These are phyloP conservation scores for Labeo rohita DNA, from an alignment of 2,113 vertebrate genomes.

Conservation along the genomic window DNA sequence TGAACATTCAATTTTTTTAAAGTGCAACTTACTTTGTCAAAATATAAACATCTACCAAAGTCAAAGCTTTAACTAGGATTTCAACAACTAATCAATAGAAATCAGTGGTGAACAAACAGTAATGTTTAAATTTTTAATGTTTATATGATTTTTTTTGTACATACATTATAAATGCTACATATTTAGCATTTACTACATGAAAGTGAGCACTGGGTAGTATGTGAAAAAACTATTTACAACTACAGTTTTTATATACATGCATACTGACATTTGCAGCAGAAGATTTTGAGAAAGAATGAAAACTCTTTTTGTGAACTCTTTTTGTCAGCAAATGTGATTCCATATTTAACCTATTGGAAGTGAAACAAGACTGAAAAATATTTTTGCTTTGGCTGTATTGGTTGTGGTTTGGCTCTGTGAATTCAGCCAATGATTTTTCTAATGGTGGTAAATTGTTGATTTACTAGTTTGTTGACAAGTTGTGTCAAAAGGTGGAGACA, in stretches of 20 bases:
- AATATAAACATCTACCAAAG: not conserved
- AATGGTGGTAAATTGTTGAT: constrained; percentile 5
- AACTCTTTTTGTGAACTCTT: not conserved
- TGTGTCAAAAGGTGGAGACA: not conserved
- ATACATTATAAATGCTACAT: not conserved
- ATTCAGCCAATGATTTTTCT: not conserved
- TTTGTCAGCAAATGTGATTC: constrained; percentile 2
- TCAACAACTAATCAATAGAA: not conserved
- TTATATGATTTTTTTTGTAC: too few species aligned
- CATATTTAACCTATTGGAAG: not conserved
- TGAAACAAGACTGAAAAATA: constrained; percentile 1
- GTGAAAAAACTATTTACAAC: too few species aligned
- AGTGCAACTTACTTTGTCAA: too few species aligned
- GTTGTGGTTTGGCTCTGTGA: not conserved
- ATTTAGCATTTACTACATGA: not conserved
- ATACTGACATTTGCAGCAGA: not conserved
- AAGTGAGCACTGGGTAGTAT: not conserved
- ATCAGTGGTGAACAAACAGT: too few species aligned
- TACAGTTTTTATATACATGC: not conserved
- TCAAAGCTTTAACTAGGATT: not conserved
- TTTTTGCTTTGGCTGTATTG: not conserved
- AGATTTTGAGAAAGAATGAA: not conserved
- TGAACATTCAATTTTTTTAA: not conserved
- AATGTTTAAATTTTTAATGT: too few species aligned
- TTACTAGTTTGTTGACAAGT: not conserved